Evolutionary conservation across 2,797 vertebrate species (phyloP), one percentile per base, ranked within the genome.

Genomic region (Novumbra hubbsi): DNA sequence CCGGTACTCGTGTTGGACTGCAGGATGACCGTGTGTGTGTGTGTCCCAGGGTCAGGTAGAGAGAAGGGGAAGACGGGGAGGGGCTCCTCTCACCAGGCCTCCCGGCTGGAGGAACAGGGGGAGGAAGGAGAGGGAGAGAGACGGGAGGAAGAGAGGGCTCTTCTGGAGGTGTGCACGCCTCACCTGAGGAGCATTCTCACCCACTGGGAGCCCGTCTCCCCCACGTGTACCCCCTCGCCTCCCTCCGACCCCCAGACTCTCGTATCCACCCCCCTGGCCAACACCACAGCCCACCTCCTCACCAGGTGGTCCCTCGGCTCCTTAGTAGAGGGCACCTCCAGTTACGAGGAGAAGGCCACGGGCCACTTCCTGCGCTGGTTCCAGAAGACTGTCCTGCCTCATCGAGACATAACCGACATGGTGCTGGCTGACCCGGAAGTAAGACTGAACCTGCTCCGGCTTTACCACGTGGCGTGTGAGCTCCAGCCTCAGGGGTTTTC

Each of bases 251-350:
- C 0, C 5, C 75, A 70, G 0, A 68, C 84, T 41, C 21, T 30
- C 0, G 75, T 88, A 66, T 27, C 80, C 0, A n/a, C 16, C 1
- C 3, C 38, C 28, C 77, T 92, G 16, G 78, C 81, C 19, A 19
- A 70, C 0, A 87, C 92, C 0, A 81, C 88, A 0, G 57, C 86
- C 0, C 84, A 79, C 1, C 2, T 95, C 50, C 92, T 94, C 50
- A 88, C 90, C 4, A 88, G 86, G 72, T 97, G 96, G 95, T 88
- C 91, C 27, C 69, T 98, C 2, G 85, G 83, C 81, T 93, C 94
- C 0, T 78, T 94, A 78, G 81, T 86, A 0, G 90, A 88, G 66
- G 80, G 71, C 65, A 30, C 75, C 0, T 91, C 88, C 17, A 34
- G 74, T 0, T 91, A 88, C 17, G 78, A 90, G n/a, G 66, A 81